Conservation (phyloP, 2,888 invertebrate species). For the Caenorhabditis zanzibari region DNA sequence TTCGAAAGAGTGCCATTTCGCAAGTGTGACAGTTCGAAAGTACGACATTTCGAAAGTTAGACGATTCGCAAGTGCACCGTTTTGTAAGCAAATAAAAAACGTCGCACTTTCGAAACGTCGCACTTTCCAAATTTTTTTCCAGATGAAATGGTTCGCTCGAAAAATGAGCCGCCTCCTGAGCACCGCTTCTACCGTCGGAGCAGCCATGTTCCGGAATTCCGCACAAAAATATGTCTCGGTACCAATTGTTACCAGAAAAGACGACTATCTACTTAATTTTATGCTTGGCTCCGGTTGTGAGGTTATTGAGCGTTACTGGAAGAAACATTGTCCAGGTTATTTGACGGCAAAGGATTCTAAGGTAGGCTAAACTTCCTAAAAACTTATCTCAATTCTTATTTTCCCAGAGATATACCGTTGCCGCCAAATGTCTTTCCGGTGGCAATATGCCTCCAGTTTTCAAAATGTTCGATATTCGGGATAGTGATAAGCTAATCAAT, state of each 20-base stretch:
- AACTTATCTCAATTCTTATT: no score
- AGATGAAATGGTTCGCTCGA: constrained; percentile 37
- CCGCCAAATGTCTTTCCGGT: no score
- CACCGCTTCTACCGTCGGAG: constrained; percentile 2
- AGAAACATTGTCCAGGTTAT: background rate
- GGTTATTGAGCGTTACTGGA: background rate
- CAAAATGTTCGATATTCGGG: background rate
- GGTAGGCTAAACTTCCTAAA: no score
- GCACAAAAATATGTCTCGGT: background rate
- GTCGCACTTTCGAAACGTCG: no score
- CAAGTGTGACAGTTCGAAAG: no score
- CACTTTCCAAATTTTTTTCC: no score
- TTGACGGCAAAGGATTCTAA: no score
- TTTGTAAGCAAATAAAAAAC: no score
- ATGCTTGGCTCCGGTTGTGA: background rate
- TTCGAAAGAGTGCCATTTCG: no score
- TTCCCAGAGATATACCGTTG: no score
- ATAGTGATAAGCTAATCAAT: constrained; percentile 12
- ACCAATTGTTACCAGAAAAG: background rate
- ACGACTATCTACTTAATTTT: background rate
- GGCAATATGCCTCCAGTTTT: background rate
- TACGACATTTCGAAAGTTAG: no score
- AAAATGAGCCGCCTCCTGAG: background rate
- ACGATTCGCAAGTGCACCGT: no score
- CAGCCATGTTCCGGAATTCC: constrained; percentile 29